Evolutionary conservation across 2,797 vertebrate species (phyloP), one percentile per base, ranked within the genome.

Genomic region (Acestrorhynchus altus): DNA sequence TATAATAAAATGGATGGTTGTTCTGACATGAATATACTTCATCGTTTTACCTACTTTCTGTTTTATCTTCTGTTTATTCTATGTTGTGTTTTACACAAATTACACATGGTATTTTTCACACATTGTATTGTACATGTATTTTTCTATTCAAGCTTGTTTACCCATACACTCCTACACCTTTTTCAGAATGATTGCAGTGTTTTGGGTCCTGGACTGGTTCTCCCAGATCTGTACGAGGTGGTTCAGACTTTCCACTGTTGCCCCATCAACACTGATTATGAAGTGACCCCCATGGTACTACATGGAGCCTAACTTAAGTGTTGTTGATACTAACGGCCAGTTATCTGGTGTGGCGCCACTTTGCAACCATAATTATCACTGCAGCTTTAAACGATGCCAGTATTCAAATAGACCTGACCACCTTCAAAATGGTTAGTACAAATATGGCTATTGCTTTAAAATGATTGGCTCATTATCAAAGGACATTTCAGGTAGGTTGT

Each of bases 191-290:
- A 12, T 13, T 15, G 20, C 20, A 46, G 42, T 49, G 24, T 47
- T 67, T 67, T 28, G 22, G 64, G 20, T n/a, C 5, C 42, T 51
- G 46, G 9, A 68, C 65, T 68, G 65, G 65, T 31, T 68, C 26
- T 68, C 22, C 46, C 4, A 68, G 65, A 9, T 47, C 18, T 26
- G 12, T 22, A 15, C 44, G 60, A 44, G 44, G 2, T 42, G 16
- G 7, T 31, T 31, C 44, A 68, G 46, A 68, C 24, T 49, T 67
- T 67, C 42, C 44, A 67, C 44, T 68, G 65, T 68, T 68, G 65
- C 24, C 9, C 13, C 24, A 66, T 66, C 20, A 66, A 66, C 42
- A 66, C 39, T 26, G 40, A 24, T 26, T 46, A 24, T 4, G 2
- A 12, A 8, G 39, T 9, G 8, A 47, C 42, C 8, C 22, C 64